phyloP scores from a whole-genome alignment of 2,888 invertebrate species.

The Microdon myrmicae region DNA sequence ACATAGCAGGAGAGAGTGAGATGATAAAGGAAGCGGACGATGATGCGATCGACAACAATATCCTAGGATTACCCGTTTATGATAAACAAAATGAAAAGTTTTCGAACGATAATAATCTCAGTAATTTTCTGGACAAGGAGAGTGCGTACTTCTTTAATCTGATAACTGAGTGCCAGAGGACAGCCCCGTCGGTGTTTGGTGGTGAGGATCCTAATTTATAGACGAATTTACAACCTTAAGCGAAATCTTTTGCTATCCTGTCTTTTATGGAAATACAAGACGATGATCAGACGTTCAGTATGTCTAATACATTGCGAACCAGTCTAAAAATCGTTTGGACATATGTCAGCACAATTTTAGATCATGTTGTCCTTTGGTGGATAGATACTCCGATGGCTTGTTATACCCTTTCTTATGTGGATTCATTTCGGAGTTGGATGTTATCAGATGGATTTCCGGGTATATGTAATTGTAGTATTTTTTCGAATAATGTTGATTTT shows the following conservation, averaged over 20 bases:
- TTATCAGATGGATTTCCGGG: constrained; percentile 59
- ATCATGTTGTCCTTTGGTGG: constrained; percentile 88
- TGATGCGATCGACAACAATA: neutral
- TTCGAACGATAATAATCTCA: constrained; percentile 57
- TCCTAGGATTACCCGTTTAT: neutral
- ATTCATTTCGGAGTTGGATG: constrained; percentile 61
- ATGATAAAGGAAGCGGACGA: neutral
- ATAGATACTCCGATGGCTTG: constrained; percentile 77
- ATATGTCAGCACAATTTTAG: constrained; percentile 81
- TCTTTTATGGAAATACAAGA: no score
- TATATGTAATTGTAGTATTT: no score
- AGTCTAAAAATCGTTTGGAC: constrained; percentile 72
- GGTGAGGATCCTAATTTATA: constrained; percentile 2
- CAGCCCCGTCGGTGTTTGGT: constrained; percentile 13
- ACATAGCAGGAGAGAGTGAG: constrained; percentile 50
- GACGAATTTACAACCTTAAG: no score
- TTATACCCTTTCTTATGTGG: constrained; percentile 61
- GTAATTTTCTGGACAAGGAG: constrained; percentile 59
- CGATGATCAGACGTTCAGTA: no score
- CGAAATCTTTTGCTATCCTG: no score
- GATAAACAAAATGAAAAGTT: constrained; percentile 13
- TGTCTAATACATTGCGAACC: no score
- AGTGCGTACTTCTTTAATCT: constrained; percentile 58
- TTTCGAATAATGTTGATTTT: constrained; percentile 6
- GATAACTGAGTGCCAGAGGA: constrained; percentile 55